Percentiles rank a stretch among this genome's conserved stretches.
phyloP scores from a whole-genome alignment of 2,888 invertebrate species.

The Salticus scenicus region DNA sequence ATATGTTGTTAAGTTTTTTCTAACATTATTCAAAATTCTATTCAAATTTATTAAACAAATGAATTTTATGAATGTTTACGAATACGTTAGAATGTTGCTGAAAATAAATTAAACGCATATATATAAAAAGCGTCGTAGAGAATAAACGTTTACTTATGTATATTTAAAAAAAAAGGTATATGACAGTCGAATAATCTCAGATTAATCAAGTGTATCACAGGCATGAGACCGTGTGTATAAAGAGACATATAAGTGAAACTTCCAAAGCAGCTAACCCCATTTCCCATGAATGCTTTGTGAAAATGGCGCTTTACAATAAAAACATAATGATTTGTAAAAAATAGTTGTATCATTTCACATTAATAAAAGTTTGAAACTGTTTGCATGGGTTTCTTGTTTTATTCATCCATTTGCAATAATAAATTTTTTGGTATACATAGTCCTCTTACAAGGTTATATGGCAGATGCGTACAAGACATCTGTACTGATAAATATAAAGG shows the following conservation, averaged over 20 bases:
- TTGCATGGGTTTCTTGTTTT: neutral
- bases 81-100: neutral
- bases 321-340: conserved; percentile 5
- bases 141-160: neutral
- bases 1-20: neutral
- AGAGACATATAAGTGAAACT: neutral
- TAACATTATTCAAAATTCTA: neutral
- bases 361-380: conserved; percentile 17
- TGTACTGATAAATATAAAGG: too few species aligned
- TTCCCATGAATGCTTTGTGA: conserved; percentile 6
- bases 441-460: too few species aligned
- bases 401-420: too few species aligned
- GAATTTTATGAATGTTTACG: neutral
- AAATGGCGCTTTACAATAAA: conserved; percentile 5
- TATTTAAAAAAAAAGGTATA: neutral
- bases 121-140: neutral
- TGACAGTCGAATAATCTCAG: neutral
- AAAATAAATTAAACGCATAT: neutral
- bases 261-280: neutral
- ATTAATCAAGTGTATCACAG: neutral
- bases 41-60: neutral
- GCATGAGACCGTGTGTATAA: neutral
- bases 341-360: conserved; percentile 12
- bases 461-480: too few species aligned
- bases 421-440: too few species aligned